A percentile compares a stretch with the other conserved stretches of the same genome.
Conservation (phyloP, 1,140 invertebrate species). For the Zophobas atratus region DNA sequence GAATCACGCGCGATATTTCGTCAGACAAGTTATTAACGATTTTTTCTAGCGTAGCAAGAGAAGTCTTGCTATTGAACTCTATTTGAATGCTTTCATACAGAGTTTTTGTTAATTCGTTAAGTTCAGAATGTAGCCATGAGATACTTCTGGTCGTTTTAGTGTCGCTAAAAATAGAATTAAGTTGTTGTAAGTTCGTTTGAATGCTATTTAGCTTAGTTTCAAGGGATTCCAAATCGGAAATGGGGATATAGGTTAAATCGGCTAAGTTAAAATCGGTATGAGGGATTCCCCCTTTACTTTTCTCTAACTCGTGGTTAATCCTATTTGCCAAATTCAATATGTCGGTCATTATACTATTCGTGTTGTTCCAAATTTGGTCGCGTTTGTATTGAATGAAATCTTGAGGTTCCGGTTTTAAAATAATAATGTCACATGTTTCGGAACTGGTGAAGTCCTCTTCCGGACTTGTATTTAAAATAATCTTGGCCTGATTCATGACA, state of each 20-base stretch:
- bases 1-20: conserved; percentile 76
- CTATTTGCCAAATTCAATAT: conserved; percentile 67
- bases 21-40: conserved; percentile 74
- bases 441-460: conserved; percentile 67
- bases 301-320: conserved; percentile 67
- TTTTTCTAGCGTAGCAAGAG: conserved; percentile 56
- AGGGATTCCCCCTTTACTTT: conserved; percentile 61
- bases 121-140: conserved; percentile 52
- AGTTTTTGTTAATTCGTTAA: conserved; percentile 44
- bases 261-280: conserved; percentile 47
- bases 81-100: conserved; percentile 35
- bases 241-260: conserved; percentile 44
- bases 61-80: conserved; percentile 61
- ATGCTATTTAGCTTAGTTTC: conserved; percentile 61
- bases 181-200: conserved; percentile 63
- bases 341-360: conserved; percentile 67
- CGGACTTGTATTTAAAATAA: conserved; percentile 76
- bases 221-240: conserved; percentile 41
- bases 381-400: conserved; percentile 68
- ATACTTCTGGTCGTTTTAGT: conserved; percentile 53
- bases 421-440: conserved; percentile 67
- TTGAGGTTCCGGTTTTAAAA: conserved; percentile 63
- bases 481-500: conserved; percentile 72
- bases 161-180: conserved; percentile 55
- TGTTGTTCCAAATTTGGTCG: conserved; percentile 69